Evolutionary conservation across 2,888 invertebrate species (phyloP), one percentile per base, ranked within the genome.

Genomic region (Plebejus melissa): DNA sequence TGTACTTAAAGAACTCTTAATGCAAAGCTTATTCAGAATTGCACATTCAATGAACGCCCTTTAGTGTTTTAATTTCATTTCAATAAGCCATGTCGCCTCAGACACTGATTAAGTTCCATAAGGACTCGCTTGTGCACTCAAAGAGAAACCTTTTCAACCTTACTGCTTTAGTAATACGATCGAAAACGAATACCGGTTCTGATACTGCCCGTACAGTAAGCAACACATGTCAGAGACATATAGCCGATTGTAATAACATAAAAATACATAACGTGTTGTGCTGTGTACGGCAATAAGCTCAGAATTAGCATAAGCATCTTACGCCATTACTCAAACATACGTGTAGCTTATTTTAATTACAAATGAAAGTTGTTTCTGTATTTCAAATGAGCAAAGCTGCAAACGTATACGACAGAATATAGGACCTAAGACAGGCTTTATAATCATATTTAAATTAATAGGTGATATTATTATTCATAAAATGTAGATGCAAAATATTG

Each of bases 81-180:
- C 90, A 92, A 93, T 91, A 91, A 89, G 85, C 87, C 92, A 82
- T 91, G 90, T 90, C 91, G 88, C 85, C 86, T 80, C 86, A 84
- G 91, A 90, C 90, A 87, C 88, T 88, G 90, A 91, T 89, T 89
- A 90, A 91, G 84, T 84, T 87, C 80, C 84, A 88, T 87, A 89
- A 84, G 87, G 86, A 84, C 70, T 80, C 83, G 84, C 83, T 85
- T 84, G 81, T 78, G 16, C 13, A 16, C 54, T 16, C 16, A 4
- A 16, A 54, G 54, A 54, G 13, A 54, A 4, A 16, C 4, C 54
- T 54, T 54, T 4, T 54, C 4, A 54, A 54, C 54, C 54, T 54
- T 54, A 54, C 16, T 16, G 16, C 54, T 54, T 16, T 54, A 16
- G 16, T 54, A 54, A 54, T 54, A 16, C 54, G 54, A 54, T 54